phyloP scores from a whole-genome alignment of 2,888 invertebrate species.

The Macrostomum cliftonense region DNA sequence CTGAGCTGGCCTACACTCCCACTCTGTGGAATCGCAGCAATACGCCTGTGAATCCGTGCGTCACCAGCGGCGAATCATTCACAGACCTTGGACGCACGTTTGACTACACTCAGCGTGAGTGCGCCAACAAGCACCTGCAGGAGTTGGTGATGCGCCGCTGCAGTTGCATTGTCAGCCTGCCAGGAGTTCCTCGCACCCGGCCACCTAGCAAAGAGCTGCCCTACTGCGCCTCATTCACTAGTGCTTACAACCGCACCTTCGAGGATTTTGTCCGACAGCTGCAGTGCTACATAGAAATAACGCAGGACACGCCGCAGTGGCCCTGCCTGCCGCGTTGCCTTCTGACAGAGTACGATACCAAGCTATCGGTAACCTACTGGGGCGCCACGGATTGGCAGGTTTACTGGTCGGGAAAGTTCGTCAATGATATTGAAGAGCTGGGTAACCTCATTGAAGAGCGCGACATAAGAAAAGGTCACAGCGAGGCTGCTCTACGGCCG shows the following conservation, averaged over 20 bases:
- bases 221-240: conserved; percentile 3
- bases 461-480: too few species aligned
- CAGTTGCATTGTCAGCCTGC: background rate
- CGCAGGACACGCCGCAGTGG: too few species aligned
- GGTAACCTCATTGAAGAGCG: background rate
- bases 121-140: conserved; percentile 1
- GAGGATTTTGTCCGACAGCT: too few species aligned
- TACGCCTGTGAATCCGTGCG: conserved; percentile 5
- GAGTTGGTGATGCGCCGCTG: conserved; percentile 3
- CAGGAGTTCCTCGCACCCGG: conserved; percentile 3
- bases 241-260: too few species aligned
- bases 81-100: conserved; percentile 1
- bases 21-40: conserved; percentile 3
- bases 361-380: too few species aligned
- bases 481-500: too few species aligned
- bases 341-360: too few species aligned
- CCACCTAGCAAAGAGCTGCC: conserved; percentile 4
- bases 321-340: too few species aligned
- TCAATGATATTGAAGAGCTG: background rate
- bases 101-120: background rate
- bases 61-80: background rate
- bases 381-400: too few species aligned
- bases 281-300: too few species aligned
- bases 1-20: conserved; percentile 8
- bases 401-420: background rate